These are phyloP conservation scores for Criorhina ranunculi DNA, from an alignment of 2,888 invertebrate genomes.

Conservation along the genomic window DNA sequence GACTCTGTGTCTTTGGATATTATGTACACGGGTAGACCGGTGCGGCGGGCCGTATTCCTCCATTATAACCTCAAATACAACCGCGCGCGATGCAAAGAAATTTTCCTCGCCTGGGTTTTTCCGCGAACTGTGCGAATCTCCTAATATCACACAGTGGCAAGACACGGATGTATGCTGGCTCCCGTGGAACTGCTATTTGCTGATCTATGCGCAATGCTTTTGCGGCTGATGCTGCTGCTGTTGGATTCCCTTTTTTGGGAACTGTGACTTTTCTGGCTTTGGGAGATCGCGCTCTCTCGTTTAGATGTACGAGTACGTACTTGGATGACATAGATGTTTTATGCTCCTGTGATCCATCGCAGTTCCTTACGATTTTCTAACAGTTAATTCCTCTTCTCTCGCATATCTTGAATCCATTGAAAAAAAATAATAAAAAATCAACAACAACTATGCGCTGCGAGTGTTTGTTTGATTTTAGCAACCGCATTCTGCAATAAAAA, in stretches of 20 bases:
- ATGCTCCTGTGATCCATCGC: conserved; percentile 66
- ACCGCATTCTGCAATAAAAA: conserved; percentile 53
- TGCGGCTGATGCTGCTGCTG: conserved; percentile 48
- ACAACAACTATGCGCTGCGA: conserved; percentile 37
- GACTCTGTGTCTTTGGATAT: conserved; percentile 45
- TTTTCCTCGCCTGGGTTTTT: conserved; percentile 58
- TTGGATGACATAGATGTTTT: conserved; percentile 74
- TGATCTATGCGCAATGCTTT: conserved; percentile 36
- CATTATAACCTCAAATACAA: conserved; percentile 53
- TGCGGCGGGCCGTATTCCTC: conserved; percentile 55
- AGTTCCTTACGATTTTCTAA: conserved; percentile 70
- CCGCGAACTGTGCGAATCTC: conserved; percentile 74
- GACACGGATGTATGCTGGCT: conserved; percentile 64
- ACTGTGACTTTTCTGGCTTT: conserved; percentile 75
- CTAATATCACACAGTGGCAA: conserved; percentile 73
- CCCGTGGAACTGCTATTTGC: conserved; percentile 51
- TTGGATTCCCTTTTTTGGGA: conserved; percentile 76
- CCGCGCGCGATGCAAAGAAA: conserved; percentile 47
- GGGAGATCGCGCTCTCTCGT: conserved; percentile 60
- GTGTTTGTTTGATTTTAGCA: conserved; percentile 58
- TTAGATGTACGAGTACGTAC: conserved; percentile 63
- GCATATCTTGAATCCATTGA: conserved; percentile 60
- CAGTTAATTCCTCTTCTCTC: conserved; percentile 72
- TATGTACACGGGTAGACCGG: conserved; percentile 67
- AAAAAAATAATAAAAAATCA: conserved; percentile 54